These are phyloP conservation scores for Orchesellides sinensis DNA, from an alignment of 2,888 invertebrate species.

Conservation along the genomic window DNA sequence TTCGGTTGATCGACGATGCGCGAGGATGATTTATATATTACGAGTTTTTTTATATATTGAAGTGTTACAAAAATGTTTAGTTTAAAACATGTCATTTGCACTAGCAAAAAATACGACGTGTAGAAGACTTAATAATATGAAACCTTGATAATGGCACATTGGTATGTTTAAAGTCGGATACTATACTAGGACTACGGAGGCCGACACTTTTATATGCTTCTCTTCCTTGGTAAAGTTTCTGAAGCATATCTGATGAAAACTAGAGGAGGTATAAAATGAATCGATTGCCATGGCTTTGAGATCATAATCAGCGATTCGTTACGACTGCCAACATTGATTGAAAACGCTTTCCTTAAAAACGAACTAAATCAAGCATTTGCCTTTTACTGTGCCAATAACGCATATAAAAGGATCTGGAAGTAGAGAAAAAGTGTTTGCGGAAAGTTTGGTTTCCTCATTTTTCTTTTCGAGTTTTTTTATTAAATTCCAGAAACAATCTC, in stretches of 20 bases:
- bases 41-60: conserved; percentile 8
- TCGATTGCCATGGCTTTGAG: conserved; percentile 52
- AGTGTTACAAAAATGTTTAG: conserved; percentile 22
- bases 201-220: not conserved
- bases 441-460: too few relatives aligned
- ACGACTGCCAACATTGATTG: conserved; percentile 50
- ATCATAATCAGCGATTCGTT: conserved; percentile 61
- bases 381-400: too few relatives aligned
- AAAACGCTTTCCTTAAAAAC: not conserved
- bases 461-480: too few relatives aligned
- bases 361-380: too few relatives aligned
- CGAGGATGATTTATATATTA: conserved; percentile 32
- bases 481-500: too few relatives aligned
- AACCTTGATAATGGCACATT: not conserved
- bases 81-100: conserved; percentile 18
- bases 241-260: conserved; percentile 37
- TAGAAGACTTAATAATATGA: too few relatives aligned
- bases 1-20: conserved; percentile 54
- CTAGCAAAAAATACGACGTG: not conserved
- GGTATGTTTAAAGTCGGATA: not conserved
- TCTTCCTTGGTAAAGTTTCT: conserved; percentile 19
- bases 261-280: conserved; percentile 52
- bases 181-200: not conserved
- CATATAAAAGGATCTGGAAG: too few relatives aligned
- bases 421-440: too few relatives aligned